Percentiles rank a stretch among this genome's conserved stretches.
These are phyloP conservation scores for Gymnogyps californianus DNA, from an alignment of 2,113 vertebrate genomes.

Conservation along the genomic window DNA sequence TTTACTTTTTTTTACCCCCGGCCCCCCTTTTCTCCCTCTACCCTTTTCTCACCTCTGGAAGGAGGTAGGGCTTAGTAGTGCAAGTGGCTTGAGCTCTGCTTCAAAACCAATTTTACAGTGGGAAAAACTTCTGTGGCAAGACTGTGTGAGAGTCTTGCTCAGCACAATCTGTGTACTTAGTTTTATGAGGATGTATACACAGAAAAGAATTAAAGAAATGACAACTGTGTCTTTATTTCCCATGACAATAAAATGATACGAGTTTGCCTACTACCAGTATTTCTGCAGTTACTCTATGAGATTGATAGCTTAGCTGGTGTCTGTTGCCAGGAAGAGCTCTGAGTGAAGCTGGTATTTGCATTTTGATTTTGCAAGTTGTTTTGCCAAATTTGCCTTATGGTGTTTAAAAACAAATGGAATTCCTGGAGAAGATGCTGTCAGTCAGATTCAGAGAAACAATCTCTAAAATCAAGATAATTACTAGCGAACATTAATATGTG, in stretches of 20 bases:
- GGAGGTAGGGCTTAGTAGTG: neutral
- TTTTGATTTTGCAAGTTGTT: neutral
- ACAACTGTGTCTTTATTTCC: neutral
- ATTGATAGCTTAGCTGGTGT: neutral
- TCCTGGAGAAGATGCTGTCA: neutral
- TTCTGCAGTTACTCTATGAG: neutral
- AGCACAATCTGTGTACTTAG: neutral
- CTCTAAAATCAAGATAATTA: neutral
- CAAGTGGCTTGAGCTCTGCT: neutral
- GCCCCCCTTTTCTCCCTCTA: neutral
- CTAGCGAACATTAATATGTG: neutral
- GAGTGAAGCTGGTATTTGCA: neutral
- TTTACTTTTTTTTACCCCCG: neutral
- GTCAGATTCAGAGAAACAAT: neutral
- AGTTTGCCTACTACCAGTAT: neutral
- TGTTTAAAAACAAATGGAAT: slow-evolving; percentile 6
- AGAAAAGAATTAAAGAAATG: neutral
- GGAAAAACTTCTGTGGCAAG: neutral
- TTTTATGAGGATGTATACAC: neutral
- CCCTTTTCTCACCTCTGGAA: neutral
- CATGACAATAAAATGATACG: neutral
- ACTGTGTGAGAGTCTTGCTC: neutral
- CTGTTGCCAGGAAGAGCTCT: neutral
- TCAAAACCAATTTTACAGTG: neutral
- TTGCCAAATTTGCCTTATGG: neutral